A percentile compares a stretch with the other conserved stretches of the same genome.
These are phyloP conservation scores for Eurytoma adleriae DNA, from an alignment of 2,888 invertebrate species.

Conservation along the genomic window DNA sequence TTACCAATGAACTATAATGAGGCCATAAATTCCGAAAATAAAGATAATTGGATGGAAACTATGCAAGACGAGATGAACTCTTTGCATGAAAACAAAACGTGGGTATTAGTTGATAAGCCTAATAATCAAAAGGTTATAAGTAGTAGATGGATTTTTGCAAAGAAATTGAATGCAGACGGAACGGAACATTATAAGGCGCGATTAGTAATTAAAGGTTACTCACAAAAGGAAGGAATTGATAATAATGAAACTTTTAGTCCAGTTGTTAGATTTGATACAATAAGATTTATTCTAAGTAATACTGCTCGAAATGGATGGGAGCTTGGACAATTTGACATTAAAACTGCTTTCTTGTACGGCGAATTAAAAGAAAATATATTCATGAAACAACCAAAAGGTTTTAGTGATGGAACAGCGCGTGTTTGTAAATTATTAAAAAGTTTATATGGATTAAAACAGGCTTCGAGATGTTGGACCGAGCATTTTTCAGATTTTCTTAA, in stretches of 20 bases:
- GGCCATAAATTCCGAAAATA: slow-evolving; percentile 28
- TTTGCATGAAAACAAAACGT: slow-evolving; percentile 50
- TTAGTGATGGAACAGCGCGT: slow-evolving; percentile 52
- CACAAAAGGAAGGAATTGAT: slow-evolving; percentile 61
- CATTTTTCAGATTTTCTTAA: slow-evolving; percentile 44
- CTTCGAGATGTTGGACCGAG: slow-evolving; percentile 62
- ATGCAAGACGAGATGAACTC: slow-evolving; percentile 56
- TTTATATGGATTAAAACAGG: slow-evolving; percentile 66
- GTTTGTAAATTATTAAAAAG: slow-evolving; percentile 62
- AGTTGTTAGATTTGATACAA: slow-evolving; percentile 61
- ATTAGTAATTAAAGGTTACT: slow-evolving; percentile 64
- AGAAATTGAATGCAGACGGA: slow-evolving; percentile 56
- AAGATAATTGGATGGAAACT: slow-evolving; percentile 51
- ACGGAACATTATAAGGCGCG: slow-evolving; percentile 35
- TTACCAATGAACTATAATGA: too few species aligned
- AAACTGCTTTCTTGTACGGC: too few species aligned
- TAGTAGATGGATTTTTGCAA: not conserved
- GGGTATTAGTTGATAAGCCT: slow-evolving; percentile 40
- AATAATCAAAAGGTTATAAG: not conserved
- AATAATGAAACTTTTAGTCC: slow-evolving; percentile 64
- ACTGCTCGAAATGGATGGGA: slow-evolving; percentile 61
- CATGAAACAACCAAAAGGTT: slow-evolving; percentile 63
- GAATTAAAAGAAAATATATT: too few species aligned
- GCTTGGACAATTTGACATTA: slow-evolving; percentile 64
- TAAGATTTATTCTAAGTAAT: slow-evolving; percentile 61